Base-by-base conservation (phyloP, 2,113 vertebrate species). In the Bubo blakistoni region DNA sequence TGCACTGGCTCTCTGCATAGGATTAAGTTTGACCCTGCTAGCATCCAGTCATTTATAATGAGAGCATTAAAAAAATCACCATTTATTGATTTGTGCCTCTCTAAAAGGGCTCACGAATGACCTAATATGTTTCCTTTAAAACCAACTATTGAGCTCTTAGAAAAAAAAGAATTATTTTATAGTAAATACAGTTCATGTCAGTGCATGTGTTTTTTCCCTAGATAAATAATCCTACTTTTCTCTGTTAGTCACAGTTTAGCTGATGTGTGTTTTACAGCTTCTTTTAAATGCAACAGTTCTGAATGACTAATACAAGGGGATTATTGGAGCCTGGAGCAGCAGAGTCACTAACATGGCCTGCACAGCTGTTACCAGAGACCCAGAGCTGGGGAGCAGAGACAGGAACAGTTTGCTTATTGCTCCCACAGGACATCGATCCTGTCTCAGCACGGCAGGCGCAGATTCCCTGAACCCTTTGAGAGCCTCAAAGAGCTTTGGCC, bases 261-360 rank as follows among this genome's bases (percentile, higher is more conserved):
- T 90, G 90, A 73, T 82, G 67, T 85, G 92, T 95, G 86, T 88
- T 97, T 90, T 96, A 96, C 79, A 95, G 86, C 71, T 92, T 80
- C 91, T 93, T 96, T 97, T 93, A 92, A 95, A 55, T 0, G 1
- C 77, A 88, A 15, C 71, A 25, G 29, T 73, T 94, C 62, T 59
- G 95, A 94, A 61, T 91, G 80, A 86, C 72, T 88, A 91, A 94
- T 79, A 38, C 2, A 2, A 89, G 73, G 69, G 86, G 81, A 94
- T 97, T 96, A 94, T 10, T 27, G 42, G 77, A 74, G 84, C 83
- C 69, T 47, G 70, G 74, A 81, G 94, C 91, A 88, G 54, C 81
- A 85, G 70, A 85, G 93, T 42, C 88, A 51, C 80, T 91, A 69
- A 81, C 18, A 1, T 46, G 61, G 52, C 29, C 92, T 72, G 87